These are phyloP conservation scores for Ptychobarbus kaznakovi DNA, from an alignment of 2,797 vertebrate species.

Conservation along the genomic window DNA sequence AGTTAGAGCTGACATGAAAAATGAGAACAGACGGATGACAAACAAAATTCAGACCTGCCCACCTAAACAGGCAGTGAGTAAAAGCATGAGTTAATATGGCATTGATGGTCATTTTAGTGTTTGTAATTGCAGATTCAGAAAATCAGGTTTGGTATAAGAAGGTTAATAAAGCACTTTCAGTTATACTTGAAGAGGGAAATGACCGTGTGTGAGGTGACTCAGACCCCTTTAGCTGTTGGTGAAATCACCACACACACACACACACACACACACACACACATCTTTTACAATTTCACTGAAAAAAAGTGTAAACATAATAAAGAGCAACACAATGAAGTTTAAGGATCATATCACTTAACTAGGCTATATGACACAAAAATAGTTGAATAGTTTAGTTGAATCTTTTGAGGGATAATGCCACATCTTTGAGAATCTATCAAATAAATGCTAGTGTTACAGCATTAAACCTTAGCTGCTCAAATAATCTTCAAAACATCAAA, in stretches of 20 bases:
- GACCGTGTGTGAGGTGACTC: background rate
- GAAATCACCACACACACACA: background rate
- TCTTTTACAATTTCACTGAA: constrained; percentile 10
- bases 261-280: background rate
- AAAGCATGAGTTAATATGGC: background rate
- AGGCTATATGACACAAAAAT: constrained; percentile 2
- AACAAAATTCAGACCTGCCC: background rate
- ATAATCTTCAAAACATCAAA: background rate
- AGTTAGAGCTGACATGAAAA: background rate
- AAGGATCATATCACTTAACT: constrained; percentile 8
- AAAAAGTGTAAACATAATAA: constrained; percentile 18
- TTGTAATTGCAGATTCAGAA: constrained; percentile 6
- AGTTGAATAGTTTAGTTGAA: constrained; percentile 4
- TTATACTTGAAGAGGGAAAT: background rate
- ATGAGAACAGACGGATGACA: constrained; percentile 1
- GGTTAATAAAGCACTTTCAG: constrained; percentile 45
- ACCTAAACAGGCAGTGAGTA: constrained; percentile 5
- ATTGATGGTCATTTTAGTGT: constrained; percentile 11
- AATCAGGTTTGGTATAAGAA: constrained; percentile 21
- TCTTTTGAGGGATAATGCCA: constrained; percentile 5
- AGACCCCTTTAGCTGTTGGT: background rate
- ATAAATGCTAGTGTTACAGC: constrained; percentile 4
- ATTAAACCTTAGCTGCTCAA: constrained; percentile 1
- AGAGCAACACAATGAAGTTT: constrained; percentile 7
- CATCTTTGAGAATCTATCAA: constrained; percentile 4